phyloP scores from a whole-genome alignment of 2,888 invertebrate species.

The Acanthosoma haemorrhoidale region DNA sequence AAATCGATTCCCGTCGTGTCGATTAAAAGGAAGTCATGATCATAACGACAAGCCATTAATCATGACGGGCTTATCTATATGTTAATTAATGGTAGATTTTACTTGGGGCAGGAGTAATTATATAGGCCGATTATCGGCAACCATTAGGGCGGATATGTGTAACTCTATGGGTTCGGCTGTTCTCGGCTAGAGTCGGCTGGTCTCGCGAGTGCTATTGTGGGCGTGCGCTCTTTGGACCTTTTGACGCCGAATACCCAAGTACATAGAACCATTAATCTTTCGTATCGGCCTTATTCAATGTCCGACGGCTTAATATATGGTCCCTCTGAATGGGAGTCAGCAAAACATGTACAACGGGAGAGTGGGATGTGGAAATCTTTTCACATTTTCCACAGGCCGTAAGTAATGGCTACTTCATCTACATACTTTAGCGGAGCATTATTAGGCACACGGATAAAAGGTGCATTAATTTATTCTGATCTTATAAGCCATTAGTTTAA shows the following conservation, averaged over 20 bases:
- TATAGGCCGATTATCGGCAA: no score
- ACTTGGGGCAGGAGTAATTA: no score
- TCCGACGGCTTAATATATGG: conserved; percentile 1
- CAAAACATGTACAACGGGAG: background rate
- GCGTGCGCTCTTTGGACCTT: background rate
- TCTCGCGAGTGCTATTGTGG: no score
- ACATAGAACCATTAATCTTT: conserved; percentile 14
- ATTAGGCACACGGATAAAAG: background rate
- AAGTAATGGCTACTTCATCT: background rate
- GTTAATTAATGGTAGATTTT: no score
- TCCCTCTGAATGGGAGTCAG: background rate
- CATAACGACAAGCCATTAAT: no score
- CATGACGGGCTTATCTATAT: no score
- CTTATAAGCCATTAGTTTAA: no score
- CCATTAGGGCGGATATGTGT: background rate
- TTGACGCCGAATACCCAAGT: background rate
- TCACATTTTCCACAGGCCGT: conserved; percentile 1
- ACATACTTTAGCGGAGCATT: background rate
- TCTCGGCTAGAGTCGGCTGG: background rate
- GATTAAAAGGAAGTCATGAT: no score
- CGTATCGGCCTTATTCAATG: conserved; percentile 8
- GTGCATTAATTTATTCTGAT: no score
- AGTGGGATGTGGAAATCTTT: background rate
- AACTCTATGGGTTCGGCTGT: background rate
- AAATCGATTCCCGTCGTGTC: no score